Conservation (phyloP, 2,113 vertebrate species). For the Xyrauchen texanus region DNA sequence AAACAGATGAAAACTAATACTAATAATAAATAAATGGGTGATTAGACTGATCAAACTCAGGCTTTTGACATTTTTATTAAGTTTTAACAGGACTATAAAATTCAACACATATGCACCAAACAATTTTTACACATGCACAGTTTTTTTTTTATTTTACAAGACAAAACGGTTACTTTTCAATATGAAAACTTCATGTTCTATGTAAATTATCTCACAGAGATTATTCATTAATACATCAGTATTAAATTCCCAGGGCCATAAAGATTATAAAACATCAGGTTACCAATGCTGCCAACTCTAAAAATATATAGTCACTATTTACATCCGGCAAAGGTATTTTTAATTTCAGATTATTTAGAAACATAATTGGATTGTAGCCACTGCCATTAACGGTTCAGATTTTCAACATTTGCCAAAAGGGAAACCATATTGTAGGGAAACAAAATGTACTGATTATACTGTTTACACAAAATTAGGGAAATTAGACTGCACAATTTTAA, state of each 20-base stretch:
- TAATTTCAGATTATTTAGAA: constrained; percentile 26
- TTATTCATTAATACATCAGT: constrained; percentile 80
- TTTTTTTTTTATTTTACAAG: constrained; percentile 88
- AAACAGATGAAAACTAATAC: not conserved
- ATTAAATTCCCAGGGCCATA: constrained; percentile 75
- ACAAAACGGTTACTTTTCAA: constrained; percentile 92
- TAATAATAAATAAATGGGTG: too few relatives aligned
- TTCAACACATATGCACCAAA: constrained; percentile 79
- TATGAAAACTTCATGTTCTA: constrained; percentile 87
- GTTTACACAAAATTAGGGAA: constrained; percentile 27
- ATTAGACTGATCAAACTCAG: not conserved
- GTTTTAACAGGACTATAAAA: constrained; percentile 77
- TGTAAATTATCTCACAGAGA: constrained; percentile 91
- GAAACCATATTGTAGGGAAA: constrained; percentile 17
- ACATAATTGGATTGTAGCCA: constrained; percentile 30
- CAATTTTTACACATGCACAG: constrained; percentile 82
- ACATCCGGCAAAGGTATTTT: constrained; percentile 61
- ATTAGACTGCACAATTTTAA: constrained; percentile 36
- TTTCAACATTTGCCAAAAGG: constrained; percentile 12
- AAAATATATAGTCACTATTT: constrained; percentile 76
- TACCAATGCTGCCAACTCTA: constrained; percentile 66
- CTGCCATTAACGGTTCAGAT: constrained; percentile 4
- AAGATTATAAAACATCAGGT: constrained; percentile 64
- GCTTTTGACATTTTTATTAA: constrained; percentile 80
- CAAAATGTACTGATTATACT: constrained; percentile 21